A percentile compares a stretch with the other conserved stretches of the same genome.
Evolutionary conservation across 2,113 vertebrate species (phyloP).

Genomic region (Glaucomys volans): DNA sequence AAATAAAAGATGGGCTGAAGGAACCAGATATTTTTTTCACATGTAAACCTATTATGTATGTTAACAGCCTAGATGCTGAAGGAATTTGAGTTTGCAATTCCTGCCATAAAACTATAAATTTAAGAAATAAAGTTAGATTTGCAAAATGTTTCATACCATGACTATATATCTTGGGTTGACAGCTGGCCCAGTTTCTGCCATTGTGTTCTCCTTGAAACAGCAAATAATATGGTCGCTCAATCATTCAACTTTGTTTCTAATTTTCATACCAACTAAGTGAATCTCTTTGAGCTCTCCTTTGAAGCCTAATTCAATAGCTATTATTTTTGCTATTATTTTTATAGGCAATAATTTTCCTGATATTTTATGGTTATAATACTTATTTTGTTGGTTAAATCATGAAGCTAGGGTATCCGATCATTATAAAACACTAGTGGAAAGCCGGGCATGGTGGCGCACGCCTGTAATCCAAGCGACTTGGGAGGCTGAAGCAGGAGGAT

Average conservation of each 20-base stretch:
- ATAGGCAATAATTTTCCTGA: neutral
- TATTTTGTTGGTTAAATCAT: conserved; percentile 45
- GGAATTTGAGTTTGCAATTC: conserved; percentile 7
- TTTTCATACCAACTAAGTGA: neutral
- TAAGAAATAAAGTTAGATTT: neutral
- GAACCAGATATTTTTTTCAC: neutral
- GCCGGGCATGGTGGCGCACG: no score
- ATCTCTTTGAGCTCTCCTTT: neutral
- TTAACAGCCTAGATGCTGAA: neutral
- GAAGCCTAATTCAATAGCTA: neutral
- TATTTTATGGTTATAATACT: neutral
- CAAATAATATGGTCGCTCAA: neutral
- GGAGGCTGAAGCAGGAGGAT: no score
- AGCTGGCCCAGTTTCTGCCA: neutral
- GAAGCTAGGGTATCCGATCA: neutral
- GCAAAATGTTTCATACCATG: neutral
- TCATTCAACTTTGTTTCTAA: neutral
- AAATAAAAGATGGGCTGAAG: neutral
- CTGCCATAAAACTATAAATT: conserved; percentile 7
- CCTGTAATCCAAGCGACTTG: no score
- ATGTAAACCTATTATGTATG: neutral
- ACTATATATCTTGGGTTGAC: neutral
- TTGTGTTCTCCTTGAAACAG: neutral
- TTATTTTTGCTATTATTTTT: neutral
- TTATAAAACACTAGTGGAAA: neutral